These are phyloP conservation scores for Drosophila biarmipes DNA, from an alignment of 1,140 invertebrate species.

Conservation along the genomic window DNA sequence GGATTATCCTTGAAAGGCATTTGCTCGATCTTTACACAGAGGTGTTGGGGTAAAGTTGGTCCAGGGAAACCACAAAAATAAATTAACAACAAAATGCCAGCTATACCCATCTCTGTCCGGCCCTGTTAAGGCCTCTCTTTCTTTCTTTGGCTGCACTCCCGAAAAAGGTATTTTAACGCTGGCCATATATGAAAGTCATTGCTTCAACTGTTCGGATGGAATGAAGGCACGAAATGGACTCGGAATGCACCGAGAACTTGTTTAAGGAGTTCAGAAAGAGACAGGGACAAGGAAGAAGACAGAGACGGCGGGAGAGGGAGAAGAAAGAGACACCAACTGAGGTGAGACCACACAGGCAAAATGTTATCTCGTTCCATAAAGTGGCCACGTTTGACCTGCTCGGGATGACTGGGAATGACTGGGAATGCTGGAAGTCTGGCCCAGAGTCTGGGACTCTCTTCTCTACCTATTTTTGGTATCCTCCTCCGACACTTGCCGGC, in stretches of 20 bases:
- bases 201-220: conserved; percentile 48
- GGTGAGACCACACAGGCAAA: conserved; percentile 67
- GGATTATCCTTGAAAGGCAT: conserved; percentile 41
- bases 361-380: conserved; percentile 53
- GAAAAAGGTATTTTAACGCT: conserved; percentile 47
- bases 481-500: conserved; percentile 53
- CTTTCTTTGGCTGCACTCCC: conserved; percentile 30
- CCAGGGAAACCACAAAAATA: conserved; percentile 37
- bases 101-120: background rate
- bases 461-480: conserved; percentile 57
- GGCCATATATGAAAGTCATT: conserved; percentile 58
- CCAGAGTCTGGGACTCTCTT: conserved; percentile 36
- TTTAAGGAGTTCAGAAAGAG: conserved; percentile 43
- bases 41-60: conserved; percentile 42
- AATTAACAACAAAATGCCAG: conserved; percentile 46
- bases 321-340: conserved; percentile 14
- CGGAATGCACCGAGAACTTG: conserved; percentile 46
- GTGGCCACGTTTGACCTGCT: conserved; percentile 56
- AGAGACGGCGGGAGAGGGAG: background rate
- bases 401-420: conserved; percentile 33
- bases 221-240: conserved; percentile 45
- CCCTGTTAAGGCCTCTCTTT: background rate
- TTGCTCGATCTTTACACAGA: conserved; percentile 19
- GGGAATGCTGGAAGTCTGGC: conserved; percentile 35
- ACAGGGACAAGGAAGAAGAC: conserved; percentile 7